A percentile compares a stretch with the other conserved stretches of the same genome.
Evolutionary conservation across 2,888 invertebrate species (phyloP).

Genomic region (Meandrusa payeni): DNA sequence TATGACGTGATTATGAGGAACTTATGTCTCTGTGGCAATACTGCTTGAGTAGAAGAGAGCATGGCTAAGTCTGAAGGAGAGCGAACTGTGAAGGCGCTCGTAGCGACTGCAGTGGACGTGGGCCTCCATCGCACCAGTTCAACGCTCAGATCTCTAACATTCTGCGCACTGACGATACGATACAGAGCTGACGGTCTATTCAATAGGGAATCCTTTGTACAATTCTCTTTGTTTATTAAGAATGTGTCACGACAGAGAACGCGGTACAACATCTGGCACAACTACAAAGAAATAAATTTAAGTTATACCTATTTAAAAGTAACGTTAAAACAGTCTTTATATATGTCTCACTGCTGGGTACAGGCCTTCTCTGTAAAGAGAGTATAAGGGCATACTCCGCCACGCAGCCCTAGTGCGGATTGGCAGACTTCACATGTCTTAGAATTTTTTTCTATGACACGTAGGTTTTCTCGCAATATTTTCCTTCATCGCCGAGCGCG

Average conservation of each 20-base stretch:
- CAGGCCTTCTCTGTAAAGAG: too few relatives aligned
- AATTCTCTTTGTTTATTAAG: conserved; percentile 35
- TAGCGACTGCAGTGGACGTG: conserved; percentile 25
- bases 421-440: too few relatives aligned
- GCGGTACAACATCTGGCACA: conserved; percentile 33
- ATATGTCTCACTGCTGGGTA: too few relatives aligned
- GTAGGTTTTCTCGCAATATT: too few relatives aligned
- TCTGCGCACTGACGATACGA: conserved; percentile 33
- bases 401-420: too few relatives aligned
- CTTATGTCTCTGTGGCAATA: conserved; percentile 35
- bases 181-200: conserved; percentile 33
- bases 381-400: too few relatives aligned
- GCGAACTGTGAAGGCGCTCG: conserved; percentile 37
- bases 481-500: too few relatives aligned
- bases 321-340: too few relatives aligned
- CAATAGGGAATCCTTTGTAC: conserved; percentile 7
- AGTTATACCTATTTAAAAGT: too few relatives aligned
- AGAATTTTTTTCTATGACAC: too few relatives aligned
- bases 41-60: conserved; percentile 31
- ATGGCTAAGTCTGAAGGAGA: conserved; percentile 34
- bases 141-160: conserved; percentile 26
- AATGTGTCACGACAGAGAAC: conserved; percentile 35
- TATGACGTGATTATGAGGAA: conserved; percentile 38
- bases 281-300: too few relatives aligned
- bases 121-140: conserved; percentile 40